Percentiles rank a stretch among this genome's conserved stretches.
These are phyloP conservation scores for Maniola hyperantus DNA, from an alignment of 2,888 invertebrate genomes.

Conservation along the genomic window DNA sequence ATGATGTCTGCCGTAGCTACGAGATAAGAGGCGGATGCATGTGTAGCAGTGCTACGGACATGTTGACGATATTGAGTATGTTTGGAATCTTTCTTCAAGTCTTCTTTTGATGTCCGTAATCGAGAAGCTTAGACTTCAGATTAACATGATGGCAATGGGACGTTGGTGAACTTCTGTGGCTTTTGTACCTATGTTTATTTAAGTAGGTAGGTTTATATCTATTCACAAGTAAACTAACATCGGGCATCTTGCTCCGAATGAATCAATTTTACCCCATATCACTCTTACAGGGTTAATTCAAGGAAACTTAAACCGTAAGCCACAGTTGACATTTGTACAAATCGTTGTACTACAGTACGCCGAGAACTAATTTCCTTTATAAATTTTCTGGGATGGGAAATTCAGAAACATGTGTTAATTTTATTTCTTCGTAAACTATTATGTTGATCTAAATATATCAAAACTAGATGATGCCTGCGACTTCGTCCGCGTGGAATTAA, in stretches of 20 bases:
- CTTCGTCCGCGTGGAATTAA: no score
- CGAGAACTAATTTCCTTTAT: constrained; percentile 13
- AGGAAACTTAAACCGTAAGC: constrained; percentile 12
- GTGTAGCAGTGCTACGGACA: no score
- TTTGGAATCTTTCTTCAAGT: no score
- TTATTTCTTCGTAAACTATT: not conserved
- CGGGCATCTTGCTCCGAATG: not conserved
- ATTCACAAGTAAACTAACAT: not conserved
- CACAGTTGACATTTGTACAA: constrained; percentile 14
- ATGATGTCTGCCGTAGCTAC: no score
- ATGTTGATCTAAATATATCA: not conserved
- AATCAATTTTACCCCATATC: not conserved
- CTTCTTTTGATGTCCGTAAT: no score
- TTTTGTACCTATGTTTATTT: not conserved
- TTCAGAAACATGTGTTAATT: constrained; percentile 8
- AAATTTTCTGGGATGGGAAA: constrained; percentile 5
- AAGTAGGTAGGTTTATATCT: not conserved
- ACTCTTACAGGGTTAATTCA: not conserved
- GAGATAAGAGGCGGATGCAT: no score
- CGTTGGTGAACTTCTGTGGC: no score
- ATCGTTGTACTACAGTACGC: constrained; percentile 15
- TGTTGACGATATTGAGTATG: no score
- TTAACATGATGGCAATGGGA: no score
- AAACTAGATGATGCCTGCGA: no score
- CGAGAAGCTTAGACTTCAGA: no score